Base-by-base conservation (phyloP, 1,140 invertebrate species). In the Prorops nasuta region DNA sequence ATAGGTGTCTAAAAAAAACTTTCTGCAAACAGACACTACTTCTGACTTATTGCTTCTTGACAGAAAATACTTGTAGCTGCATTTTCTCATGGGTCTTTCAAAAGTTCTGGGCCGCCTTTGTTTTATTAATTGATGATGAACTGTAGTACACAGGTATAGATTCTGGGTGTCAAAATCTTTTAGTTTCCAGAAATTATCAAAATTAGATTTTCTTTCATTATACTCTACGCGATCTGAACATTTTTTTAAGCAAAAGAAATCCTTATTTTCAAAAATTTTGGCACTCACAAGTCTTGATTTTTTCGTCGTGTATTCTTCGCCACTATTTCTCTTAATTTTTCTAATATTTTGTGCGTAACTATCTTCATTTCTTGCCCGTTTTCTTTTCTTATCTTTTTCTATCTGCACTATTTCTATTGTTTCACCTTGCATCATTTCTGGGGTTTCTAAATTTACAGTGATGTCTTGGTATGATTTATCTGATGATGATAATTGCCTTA, bases 1-100 rank as follows among this genome's bases (percentile, higher is more conserved):
- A 56, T 62, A 68, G 51, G 44, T 66, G 54, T 43, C 21, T 32
- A 55, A 43, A 41, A 56, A 56, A 36, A 54, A 59, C 44, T 54
- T 60, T 35, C 54, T 58, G 45, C 41, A 58, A 15, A 61, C 43
- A 36, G 32, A 17, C 49, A 51, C 37, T 41, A 50, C 52, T 57
- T 34, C 48, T n/a, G n/a, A n/a, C n/a, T n/a, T n/a, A n/a, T n/a
- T n/a, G 12, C 14, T 31, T 32, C 22, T 21, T 34, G 37, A 40
- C 22, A 45, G 39, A 22, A 58, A 44, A 41, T 51, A 60, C 14
- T 37, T 54, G 21, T 39, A 39, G 40, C 37, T 40, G 1, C 36
- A 44, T 38, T 31, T 37, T 43, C 32, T 49, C 28, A 20, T 20
- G 10, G 22, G 39, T 31, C 24, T 2, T 44, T 45, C 41, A 24